Evolutionary conservation across 2,888 invertebrate genomes (phyloP).

Genomic region (Doris montereyensis): DNA sequence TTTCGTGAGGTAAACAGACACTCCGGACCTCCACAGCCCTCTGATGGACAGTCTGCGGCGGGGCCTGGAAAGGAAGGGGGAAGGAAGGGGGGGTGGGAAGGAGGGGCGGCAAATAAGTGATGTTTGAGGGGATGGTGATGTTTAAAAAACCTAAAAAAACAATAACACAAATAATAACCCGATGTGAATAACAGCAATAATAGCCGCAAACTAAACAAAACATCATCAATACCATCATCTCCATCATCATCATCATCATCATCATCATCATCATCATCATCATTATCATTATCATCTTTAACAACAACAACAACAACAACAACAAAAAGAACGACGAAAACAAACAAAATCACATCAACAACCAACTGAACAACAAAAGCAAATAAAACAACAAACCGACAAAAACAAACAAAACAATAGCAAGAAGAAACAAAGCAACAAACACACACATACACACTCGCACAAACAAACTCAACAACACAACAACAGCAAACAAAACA

Average conservation of each 20-base stretch:
- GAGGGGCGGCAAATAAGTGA: no score
- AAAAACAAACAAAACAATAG: no score
- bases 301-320: neutral
- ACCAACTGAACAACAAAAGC: no score
- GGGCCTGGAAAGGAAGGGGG: neutral
- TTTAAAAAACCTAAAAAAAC: neutral
- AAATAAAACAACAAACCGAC: no score
- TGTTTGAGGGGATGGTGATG: neutral
- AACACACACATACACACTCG: no score
- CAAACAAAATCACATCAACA: slow-evolving; percentile 3
- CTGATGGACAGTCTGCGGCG: neutral
- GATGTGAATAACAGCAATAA: neutral
- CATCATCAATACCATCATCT: no score
- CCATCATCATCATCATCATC: neutral
- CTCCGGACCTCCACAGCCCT: neutral
- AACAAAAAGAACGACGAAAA: no score
- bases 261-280: slow-evolving; percentile 15
- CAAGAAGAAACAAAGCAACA: no score
- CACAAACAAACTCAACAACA: no score
- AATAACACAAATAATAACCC: neutral
- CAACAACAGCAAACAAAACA: no score
- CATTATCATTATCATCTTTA: neutral
- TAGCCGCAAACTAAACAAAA: no score
- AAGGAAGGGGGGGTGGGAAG: neutral
- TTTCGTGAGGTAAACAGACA: slow-evolving; percentile 24